Base-by-base conservation (phyloP, 2,113 vertebrate species). In the Mixornis gularis region DNA sequence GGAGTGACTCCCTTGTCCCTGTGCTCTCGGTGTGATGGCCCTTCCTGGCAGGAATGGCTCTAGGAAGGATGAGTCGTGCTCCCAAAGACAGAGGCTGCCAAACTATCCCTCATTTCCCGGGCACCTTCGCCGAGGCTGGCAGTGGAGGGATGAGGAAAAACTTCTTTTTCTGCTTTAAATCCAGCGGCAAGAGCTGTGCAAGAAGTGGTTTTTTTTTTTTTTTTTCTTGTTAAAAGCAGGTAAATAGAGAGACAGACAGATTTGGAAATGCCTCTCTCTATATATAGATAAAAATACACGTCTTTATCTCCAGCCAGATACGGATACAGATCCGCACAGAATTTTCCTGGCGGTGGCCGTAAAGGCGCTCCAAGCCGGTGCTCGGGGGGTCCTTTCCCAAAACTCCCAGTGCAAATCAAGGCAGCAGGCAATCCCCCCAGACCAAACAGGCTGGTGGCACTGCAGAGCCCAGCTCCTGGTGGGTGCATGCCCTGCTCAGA, bases 161-260 rank as follows among this genome's bases (percentile, higher is more conserved):
- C 69, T 95, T 68, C 36, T 53, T 81, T 86, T 68, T 40, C 63
- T 49, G 20, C 17, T 80, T 62, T 58, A 65, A 74, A 69, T 8
- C 22, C 30, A 30, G 53, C 4, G 46, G 53, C 29, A 13, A 74
- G 85, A 72, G 84, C 85, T 71, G 63, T 12, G 46, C 44, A 51
- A 94, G 73, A 59, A 74, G 69, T 84, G 46, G 43, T 12, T 25
- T 72, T 83, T 83, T 96, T 93, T 65, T 81, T 83, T 96, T 93
- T 64, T 21, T n/a, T n/a, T 53, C 78, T 62, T 93, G 85, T 85
- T 79, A 52, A 52, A 85, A 68, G 9, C 34, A 58, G 70, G 58
- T 72, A 79, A 89, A 94, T 46, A 95, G 80, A 80, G 77, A 78
- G 62, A 36, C 43, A 63, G 80, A 26, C 41, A 81, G 80, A 74